A percentile compares a stretch with the other conserved stretches of the same genome.
Evolutionary conservation across 2,888 invertebrate species (phyloP).

Genomic region (Eupeodes luniger): DNA sequence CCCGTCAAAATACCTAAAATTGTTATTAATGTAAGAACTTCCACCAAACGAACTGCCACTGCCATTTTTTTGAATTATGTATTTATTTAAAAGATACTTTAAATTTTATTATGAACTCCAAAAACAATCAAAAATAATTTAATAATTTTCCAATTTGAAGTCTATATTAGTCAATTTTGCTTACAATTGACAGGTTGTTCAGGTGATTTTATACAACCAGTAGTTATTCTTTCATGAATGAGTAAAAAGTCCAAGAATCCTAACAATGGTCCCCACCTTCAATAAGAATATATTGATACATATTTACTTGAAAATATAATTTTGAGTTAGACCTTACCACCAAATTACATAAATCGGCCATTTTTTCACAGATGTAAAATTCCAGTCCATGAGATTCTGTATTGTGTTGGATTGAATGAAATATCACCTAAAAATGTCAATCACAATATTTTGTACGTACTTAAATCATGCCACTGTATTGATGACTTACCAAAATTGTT

Average conservation of each 20-base stretch:
- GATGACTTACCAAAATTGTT: conserved; percentile 19
- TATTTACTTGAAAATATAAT: neutral
- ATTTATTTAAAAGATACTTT: conserved; percentile 25
- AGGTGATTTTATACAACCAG: conserved; percentile 4
- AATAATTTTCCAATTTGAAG: neutral
- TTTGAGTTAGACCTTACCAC: conserved; percentile 13
- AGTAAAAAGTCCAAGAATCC: neutral
- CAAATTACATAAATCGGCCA: neutral
- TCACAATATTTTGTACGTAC: neutral
- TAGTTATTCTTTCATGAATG: neutral
- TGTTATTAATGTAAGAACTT: conserved; percentile 72
- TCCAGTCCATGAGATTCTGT: neutral
- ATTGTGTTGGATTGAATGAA: neutral
- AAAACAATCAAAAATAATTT: conserved; percentile 19
- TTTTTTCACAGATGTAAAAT: neutral
- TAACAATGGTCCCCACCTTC: neutral
- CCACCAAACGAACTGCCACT: conserved; percentile 75
- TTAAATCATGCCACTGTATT: too few relatives aligned
- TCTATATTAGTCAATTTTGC: conserved; percentile 7
- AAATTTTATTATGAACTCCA: conserved; percentile 1
- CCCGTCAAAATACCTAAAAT: conserved; percentile 69
- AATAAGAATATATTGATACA: neutral
- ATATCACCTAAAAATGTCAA: conserved; percentile 11
- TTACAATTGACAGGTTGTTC: neutral
- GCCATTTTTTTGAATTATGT: conserved; percentile 64